These are phyloP conservation scores for Carassius auratus DNA, from an alignment of 2,113 vertebrate species.

Conservation along the genomic window DNA sequence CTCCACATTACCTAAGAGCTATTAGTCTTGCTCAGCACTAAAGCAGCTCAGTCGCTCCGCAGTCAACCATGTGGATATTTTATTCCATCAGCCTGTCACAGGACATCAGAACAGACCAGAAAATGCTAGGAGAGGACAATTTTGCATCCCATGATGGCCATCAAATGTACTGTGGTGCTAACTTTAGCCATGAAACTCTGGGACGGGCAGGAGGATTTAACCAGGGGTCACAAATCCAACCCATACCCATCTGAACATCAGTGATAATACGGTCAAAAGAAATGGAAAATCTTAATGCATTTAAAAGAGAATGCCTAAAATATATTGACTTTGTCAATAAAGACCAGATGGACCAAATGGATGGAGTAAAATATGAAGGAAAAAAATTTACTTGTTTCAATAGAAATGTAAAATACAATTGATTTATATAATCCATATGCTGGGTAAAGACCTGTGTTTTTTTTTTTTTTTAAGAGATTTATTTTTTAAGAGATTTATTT, in stretches of 20 bases:
- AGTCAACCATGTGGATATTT: slow-evolving; percentile 48
- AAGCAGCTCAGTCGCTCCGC: slow-evolving; percentile 42
- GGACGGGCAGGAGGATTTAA: background rate
- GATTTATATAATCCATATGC: background rate
- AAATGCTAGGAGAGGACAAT: background rate
- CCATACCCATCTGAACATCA: background rate
- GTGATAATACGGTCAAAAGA: background rate
- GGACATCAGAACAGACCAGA: slow-evolving; percentile 22
- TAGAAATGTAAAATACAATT: background rate
- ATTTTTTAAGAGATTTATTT: background rate
- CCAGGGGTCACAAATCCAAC: slow-evolving; percentile 5
- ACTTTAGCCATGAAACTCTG: background rate
- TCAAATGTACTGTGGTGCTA: background rate
- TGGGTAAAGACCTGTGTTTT: background rate
- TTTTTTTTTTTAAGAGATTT: too few relatives aligned
- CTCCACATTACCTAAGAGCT: slow-evolving; percentile 54
- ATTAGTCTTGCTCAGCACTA: slow-evolving; percentile 65
- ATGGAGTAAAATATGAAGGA: background rate
- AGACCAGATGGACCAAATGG: background rate
- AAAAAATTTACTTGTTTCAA: background rate
- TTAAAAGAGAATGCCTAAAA: background rate
- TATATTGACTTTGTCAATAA: background rate
- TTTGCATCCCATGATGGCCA: background rate
- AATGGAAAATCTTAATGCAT: background rate
- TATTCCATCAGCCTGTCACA: slow-evolving; percentile 34